Evolutionary conservation across 2,888 invertebrate genomes (phyloP), one percentile per base, ranked within the genome.

Genomic region (Pristionchus mayeri): DNA sequence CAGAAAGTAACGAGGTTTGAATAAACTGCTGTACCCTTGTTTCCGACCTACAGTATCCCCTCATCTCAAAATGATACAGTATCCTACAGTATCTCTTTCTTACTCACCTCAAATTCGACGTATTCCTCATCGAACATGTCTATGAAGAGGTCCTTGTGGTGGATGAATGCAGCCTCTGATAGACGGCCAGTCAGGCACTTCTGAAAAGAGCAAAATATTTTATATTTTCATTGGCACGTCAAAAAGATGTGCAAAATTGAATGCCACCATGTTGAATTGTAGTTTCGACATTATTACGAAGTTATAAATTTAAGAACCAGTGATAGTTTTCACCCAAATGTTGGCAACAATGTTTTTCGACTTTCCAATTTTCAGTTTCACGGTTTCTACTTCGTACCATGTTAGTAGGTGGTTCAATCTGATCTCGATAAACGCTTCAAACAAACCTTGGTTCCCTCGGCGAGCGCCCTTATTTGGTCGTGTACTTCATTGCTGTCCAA

Each of bases 41-140:
- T n/a, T n/a, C n/a, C 44, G 44, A 44, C 13, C 44, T 44, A 44
- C 44, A 44, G 44, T 44, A 44, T 44, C 44, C 13, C 44, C n/a
- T n/a, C n/a, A n/a, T n/a, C n/a, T 52, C 52, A 52, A 52, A 18
- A 52, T 52, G 52, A 44, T 13, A 44, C 6, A 44, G 44, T 9
- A 44, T 6, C 13, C 44, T 44, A 44, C 44, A 44, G 44, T 44
- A 44, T 44, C 44, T 13, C 44, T 44, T 13, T 18, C 6, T 7
- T n/a, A 7, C 71, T 85, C 93, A 94, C 94, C 90, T 95, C 95
- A 95, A 98, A 96, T 94, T 98, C 97, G 93, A 96, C 96, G 93
- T 96, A 97, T 95, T 99, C 98, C 93, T 98, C 97, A 94, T 99
- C 98, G 93, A 99, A 99, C 95, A 99, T 96, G 93, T 99, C 98